phyloP scores from a whole-genome alignment of 2,888 invertebrate genomes.

The Metopia argyrocephala region DNA sequence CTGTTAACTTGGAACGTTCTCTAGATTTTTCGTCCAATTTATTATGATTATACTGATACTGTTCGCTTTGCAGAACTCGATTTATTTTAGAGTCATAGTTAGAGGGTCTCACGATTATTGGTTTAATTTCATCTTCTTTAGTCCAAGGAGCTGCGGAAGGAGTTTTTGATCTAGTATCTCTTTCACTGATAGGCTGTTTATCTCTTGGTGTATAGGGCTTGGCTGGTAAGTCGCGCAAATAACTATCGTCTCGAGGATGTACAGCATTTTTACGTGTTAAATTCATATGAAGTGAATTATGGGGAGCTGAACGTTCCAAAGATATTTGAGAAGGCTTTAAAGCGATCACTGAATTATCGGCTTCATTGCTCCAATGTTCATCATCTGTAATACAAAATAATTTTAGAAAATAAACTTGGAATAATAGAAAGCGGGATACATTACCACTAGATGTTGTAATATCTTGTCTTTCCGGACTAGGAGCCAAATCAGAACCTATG shows the following conservation, averaged over 20 bases:
- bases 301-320: conserved; percentile 68
- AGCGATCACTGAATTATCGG: conserved; percentile 77
- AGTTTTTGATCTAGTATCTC: conserved; percentile 61
- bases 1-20: conserved; percentile 69
- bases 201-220: conserved; percentile 74
- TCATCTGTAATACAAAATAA: conserved; percentile 70
- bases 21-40: conserved; percentile 50
- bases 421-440: too few species aligned
- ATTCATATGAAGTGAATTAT: conserved; percentile 71
- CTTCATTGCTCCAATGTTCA: conserved; percentile 78
- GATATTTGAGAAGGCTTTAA: conserved; percentile 77
- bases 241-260: conserved; percentile 76
- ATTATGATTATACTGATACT: conserved; percentile 66
- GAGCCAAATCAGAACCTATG: conserved; percentile 93
- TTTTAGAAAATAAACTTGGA: background rate
- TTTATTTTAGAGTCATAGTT: conserved; percentile 78
- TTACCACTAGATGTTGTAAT: conserved; percentile 78
- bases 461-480: conserved; percentile 85
- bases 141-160: conserved; percentile 70
- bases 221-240: conserved; percentile 76
- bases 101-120: conserved; percentile 76
- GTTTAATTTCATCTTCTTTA: conserved; percentile 77
- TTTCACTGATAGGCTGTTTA: conserved; percentile 52
- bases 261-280: conserved; percentile 75
- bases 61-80: conserved; percentile 74